Conservation (phyloP, 2,888 invertebrate genomes). For the Andrena fulva region DNA sequence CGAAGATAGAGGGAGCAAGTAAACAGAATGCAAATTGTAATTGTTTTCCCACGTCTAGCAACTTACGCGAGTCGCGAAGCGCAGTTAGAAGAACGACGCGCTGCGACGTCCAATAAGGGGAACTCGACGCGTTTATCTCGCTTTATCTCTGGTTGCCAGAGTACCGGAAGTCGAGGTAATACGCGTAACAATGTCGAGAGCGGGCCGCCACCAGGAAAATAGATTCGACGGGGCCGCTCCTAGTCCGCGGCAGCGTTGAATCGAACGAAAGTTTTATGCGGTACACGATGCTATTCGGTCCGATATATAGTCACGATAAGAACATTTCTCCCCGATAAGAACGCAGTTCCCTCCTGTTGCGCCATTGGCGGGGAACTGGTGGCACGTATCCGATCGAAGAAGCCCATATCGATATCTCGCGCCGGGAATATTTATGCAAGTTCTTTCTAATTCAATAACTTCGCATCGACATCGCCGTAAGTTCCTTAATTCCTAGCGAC, state of each 20-base stretch:
- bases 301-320: slow-evolving; percentile 69
- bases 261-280: slow-evolving; percentile 70
- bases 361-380: slow-evolving; percentile 13
- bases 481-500: slow-evolving; percentile 20
- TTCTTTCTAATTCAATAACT: slow-evolving; percentile 40
- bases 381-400: slow-evolving; percentile 38
- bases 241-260: slow-evolving; percentile 43
- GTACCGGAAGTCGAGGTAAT: slow-evolving; percentile 49
- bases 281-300: slow-evolving; percentile 58
- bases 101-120: not conserved
- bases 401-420: slow-evolving; percentile 43
- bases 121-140: slow-evolving; percentile 25
- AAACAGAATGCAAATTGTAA: not conserved
- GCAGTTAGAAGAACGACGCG: not conserved
- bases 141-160: slow-evolving; percentile 17
- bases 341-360: slow-evolving; percentile 48
- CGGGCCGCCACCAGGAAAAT: slow-evolving; percentile 48
- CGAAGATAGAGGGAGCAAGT: not conserved
- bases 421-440: slow-evolving; percentile 43
- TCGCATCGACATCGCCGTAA: not conserved
- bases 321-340: slow-evolving; percentile 65
- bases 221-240: slow-evolving; percentile 57
- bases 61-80: not conserved
- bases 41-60: not conserved
- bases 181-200: slow-evolving; percentile 62